Base-by-base conservation (phyloP, 2,797 vertebrate genomes). In the Salmo trutta region DNA sequence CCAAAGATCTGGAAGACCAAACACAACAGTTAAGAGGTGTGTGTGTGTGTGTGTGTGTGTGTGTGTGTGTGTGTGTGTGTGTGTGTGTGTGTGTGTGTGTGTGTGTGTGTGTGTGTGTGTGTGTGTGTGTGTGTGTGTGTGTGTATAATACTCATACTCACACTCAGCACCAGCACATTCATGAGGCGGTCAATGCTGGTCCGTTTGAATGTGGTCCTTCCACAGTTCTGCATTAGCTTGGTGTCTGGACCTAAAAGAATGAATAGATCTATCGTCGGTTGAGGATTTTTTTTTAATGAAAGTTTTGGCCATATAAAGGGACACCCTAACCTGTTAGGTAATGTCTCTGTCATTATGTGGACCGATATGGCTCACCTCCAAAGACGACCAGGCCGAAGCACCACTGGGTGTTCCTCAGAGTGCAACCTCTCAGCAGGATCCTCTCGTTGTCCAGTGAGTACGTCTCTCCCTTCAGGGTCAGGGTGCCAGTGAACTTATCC, bases 151-250 rank as follows among this genome's bases (percentile, higher is more conserved):
- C 36, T 54, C 15, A 51, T 74, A 95, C 97, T 96, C 89, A 99
- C 98, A 93, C 95, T 93, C 82, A 99, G 71, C 75, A 99, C 98
- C 74, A 99, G 92, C 75, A 96, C 74, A 15, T 99, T 98, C 97
- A 98, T 96, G 79, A 99, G 94, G n/a, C 92, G 93, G 81, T 99
- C 98, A 0, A 98, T 95, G 81, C 95, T 96, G 0, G 97, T 99
- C 71, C 96, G 89, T 87, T 99, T 99, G 85, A 99, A 96, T 1
- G 86, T 88, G 0, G 95, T 93, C 88, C 93, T 97, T 33, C 97
- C 98, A 1, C 96, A 95, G 91, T 99, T 99, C 90, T 99, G 97
- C 97, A 99, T 99, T 80, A 99, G 92, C 84, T 99, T 99, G 1
- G 97, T 97, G 89, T 99, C 97, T n/a, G 96, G 96, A 75, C 98